Evolutionary conservation across 2,888 invertebrate species (phyloP).

Genomic region (Sphinx pinastri): DNA sequence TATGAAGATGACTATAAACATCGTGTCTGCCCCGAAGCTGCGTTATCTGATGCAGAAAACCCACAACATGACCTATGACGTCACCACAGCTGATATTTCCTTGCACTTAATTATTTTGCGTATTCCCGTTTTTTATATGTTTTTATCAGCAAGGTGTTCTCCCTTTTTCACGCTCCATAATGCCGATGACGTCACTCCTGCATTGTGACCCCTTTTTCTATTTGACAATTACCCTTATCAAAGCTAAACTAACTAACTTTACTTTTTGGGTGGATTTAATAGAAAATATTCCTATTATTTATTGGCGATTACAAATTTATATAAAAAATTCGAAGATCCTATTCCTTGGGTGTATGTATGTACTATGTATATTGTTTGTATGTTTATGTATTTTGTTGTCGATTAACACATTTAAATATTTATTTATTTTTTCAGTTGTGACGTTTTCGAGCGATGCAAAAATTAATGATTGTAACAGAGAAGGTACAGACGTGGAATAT

Average conservation of each 20-base stretch:
- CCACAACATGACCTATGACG: constrained; percentile 14
- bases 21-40: background rate
- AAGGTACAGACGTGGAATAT: constrained; percentile 56
- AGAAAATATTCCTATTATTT: no score
- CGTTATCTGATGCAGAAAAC: background rate
- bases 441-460: constrained; percentile 76
- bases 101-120: background rate
- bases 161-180: no score
- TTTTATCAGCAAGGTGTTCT: no score
- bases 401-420: constrained; percentile 27
- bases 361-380: constrained; percentile 29
- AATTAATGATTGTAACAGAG: constrained; percentile 60
- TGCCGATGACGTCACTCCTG: no score
- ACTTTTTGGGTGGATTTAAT: no score
- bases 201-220: no score
- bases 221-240: no score
- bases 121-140: background rate
- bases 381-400: constrained; percentile 42
- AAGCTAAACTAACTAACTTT: no score
- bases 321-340: no score
- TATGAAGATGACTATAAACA: background rate
- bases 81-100: background rate
- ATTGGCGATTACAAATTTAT: no score
- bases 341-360: background rate
- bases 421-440: constrained; percentile 74